Conservation (phyloP, 2,888 invertebrate genomes). For the Auanema sp. region DNA sequence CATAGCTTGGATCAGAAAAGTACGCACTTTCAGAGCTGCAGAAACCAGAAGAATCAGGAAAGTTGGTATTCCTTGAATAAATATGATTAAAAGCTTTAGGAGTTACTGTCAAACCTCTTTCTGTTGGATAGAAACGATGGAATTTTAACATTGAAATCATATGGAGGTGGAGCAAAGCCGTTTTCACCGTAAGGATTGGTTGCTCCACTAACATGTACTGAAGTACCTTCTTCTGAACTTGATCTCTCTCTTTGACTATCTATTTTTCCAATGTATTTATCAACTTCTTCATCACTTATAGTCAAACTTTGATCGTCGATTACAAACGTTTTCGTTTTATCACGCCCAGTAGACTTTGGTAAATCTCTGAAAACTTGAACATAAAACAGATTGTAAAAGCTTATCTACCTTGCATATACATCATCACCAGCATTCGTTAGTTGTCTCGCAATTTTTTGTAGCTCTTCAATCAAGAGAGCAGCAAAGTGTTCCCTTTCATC, state of each 20-base stretch:
- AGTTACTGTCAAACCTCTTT: background rate
- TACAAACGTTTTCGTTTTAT: background rate
- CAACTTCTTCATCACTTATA: constrained; percentile 19
- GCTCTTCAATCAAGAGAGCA: background rate
- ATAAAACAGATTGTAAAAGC: background rate
- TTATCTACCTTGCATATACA: constrained; percentile 9
- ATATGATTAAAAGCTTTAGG: too few species aligned
- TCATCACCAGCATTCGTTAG: background rate
- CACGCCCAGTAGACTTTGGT: background rate
- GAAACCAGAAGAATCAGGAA: constrained; percentile 17
- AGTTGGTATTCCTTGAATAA: constrained; percentile 5
- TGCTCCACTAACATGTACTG: too few species aligned
- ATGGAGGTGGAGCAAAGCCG: constrained; percentile 38
- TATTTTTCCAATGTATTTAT: constrained; percentile 8
- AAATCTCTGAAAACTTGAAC: constrained; percentile 12
- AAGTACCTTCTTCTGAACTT: too few species aligned
- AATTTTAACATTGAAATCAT: constrained; percentile 14
- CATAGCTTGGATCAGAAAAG: constrained; percentile 18
- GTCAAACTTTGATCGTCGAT: constrained; percentile 8
- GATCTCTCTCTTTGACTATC: too few species aligned
- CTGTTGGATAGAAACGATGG: constrained; percentile 1
- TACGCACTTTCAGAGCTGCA: constrained; percentile 18
- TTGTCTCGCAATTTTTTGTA: constrained; percentile 10
- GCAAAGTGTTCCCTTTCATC: constrained; percentile 12
- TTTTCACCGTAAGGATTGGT: constrained; percentile 25